These are phyloP conservation scores for Drosophila aff. DNA, from an alignment of 1,140 invertebrate species.

Conservation along the genomic window DNA sequence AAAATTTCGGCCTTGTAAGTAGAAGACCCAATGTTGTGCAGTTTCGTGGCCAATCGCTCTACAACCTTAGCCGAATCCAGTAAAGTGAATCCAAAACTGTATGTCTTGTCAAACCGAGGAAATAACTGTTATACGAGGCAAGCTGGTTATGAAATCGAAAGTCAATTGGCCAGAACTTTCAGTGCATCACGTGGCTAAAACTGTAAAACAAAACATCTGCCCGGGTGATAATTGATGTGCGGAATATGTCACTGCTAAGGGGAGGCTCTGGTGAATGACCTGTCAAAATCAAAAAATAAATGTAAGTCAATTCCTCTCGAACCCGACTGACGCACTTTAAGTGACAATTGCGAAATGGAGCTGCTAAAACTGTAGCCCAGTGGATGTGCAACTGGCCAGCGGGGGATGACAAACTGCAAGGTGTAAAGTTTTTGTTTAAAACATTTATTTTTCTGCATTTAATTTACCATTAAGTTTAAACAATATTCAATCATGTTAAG, in stretches of 20 bases:
- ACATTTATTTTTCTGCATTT: conserved; percentile 80
- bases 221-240: conserved; percentile 41
- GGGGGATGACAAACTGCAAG: not conserved
- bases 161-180: conserved; percentile 6
- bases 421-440: conserved; percentile 63
- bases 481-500: conserved; percentile 78
- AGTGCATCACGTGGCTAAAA: conserved; percentile 24
- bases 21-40: too few species aligned
- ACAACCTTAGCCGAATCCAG: too few species aligned
- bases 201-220: conserved; percentile 47
- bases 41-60: too few species aligned
- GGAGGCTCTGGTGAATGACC: conserved; percentile 34
- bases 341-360: conserved; percentile 20
- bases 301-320: conserved; percentile 40
- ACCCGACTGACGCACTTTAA: conserved; percentile 40
- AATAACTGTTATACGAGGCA: not conserved
- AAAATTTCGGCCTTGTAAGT: too few species aligned
- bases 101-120: not conserved
- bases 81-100: conserved; percentile 22
- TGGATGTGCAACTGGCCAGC: too few species aligned
- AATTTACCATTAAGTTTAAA: conserved; percentile 73
- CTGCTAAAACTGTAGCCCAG: conserved; percentile 30
- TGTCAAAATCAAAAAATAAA: conserved; percentile 44
- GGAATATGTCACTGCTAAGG: conserved; percentile 40
- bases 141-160: conserved; percentile 18